A percentile compares a stretch with the other conserved stretches of the same genome.
Conservation (phyloP, 2,888 invertebrate genomes). For the Rutpela maculata region DNA sequence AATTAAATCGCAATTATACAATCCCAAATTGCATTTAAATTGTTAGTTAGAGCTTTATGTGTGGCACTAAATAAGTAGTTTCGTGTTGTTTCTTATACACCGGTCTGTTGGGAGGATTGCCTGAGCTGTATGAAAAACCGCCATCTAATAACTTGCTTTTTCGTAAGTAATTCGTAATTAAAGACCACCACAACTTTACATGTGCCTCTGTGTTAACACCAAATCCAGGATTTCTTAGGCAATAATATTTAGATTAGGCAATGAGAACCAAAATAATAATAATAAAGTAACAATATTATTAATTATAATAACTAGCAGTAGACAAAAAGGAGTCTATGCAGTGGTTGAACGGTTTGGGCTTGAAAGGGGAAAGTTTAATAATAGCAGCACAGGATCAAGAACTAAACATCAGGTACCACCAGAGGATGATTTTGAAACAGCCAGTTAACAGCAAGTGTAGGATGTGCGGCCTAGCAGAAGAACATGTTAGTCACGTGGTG, state of each 20-base stretch:
- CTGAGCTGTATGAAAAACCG: slow-evolving; percentile 22
- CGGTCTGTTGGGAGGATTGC: not conserved
- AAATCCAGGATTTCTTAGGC: not conserved
- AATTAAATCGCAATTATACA: slow-evolving; percentile 61
- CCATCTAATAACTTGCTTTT: not conserved
- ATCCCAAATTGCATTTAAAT: slow-evolving; percentile 62
- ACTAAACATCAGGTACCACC: no score
- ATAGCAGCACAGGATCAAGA: no score
- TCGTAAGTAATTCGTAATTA: slow-evolving; percentile 7
- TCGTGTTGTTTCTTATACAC: slow-evolving; percentile 33
- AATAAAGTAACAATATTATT: no score
- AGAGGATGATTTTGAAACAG: no score
- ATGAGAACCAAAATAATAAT: not conserved
- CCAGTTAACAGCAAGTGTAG: no score
- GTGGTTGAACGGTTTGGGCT: no score
- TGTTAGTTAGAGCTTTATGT: slow-evolving; percentile 52
- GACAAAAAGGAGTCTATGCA: no score
- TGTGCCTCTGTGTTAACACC: slow-evolving; percentile 14
- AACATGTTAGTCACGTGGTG: no score
- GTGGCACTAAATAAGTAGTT: slow-evolving; percentile 44
- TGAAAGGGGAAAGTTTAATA: no score
- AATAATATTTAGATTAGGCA: not conserved
- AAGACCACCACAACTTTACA: not conserved
- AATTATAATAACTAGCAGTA: no score
- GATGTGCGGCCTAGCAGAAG: no score